A percentile compares a stretch with the other conserved stretches of the same genome.
These are phyloP conservation scores for Prionace glauca DNA, from an alignment of 2,797 vertebrate genomes.

Conservation along the genomic window DNA sequence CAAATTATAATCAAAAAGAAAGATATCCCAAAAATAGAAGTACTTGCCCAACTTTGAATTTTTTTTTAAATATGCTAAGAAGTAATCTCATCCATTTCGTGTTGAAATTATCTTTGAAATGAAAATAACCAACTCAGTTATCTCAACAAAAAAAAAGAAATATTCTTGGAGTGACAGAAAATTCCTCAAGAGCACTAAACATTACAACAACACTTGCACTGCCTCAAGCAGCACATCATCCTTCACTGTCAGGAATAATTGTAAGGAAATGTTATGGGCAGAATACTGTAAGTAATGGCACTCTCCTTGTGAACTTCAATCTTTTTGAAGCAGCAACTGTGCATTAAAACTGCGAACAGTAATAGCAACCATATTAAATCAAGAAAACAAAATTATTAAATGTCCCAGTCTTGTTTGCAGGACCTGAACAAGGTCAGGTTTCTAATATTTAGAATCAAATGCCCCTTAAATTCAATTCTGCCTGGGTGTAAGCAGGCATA, in stretches of 20 bases:
- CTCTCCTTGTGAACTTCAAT: constrained; percentile 41
- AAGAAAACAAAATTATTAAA: background rate
- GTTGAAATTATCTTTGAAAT: too few relatives aligned
- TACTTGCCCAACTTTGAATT: background rate
- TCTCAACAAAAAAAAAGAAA: constrained; percentile 43
- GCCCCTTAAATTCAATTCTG: too few relatives aligned
- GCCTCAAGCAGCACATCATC: constrained; percentile 41
- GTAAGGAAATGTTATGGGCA: constrained; percentile 40
- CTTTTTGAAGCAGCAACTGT: background rate
- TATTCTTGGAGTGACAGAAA: background rate
- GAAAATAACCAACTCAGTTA: too few relatives aligned
- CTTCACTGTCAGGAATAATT: constrained; percentile 42
- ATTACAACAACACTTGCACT: constrained; percentile 42
- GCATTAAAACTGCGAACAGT: too few relatives aligned
- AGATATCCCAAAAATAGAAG: background rate
- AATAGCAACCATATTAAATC: background rate
- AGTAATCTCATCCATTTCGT: background rate
- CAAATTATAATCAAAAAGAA: background rate
- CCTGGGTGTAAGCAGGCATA: too few relatives aligned
- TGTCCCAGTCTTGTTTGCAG: background rate
- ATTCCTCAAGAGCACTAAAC: constrained; percentile 40
- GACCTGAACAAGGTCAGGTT: background rate
- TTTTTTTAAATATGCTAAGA: constrained; percentile 45
- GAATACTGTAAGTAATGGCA: constrained; percentile 17
- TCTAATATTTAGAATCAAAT: background rate